Evolutionary conservation across 2,888 invertebrate genomes (phyloP).

Genomic region (Eupithecia subumbrata): DNA sequence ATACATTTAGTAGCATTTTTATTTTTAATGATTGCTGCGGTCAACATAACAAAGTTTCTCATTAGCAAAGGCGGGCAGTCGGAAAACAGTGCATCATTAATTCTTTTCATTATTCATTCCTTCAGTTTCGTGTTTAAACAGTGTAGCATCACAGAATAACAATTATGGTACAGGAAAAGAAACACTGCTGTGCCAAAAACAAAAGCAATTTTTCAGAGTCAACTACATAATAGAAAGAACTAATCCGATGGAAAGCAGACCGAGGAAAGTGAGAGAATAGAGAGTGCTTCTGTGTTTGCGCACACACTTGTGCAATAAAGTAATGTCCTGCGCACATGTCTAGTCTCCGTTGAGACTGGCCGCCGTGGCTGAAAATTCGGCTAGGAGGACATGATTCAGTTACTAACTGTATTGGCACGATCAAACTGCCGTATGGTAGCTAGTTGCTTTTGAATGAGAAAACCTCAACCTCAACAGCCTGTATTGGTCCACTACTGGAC

Average conservation of each 20-base stretch:
- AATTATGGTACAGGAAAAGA: background rate
- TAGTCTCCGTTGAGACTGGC: too few species aligned
- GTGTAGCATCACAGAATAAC: conserved; percentile 16
- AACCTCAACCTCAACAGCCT: too few species aligned
- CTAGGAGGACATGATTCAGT: too few species aligned
- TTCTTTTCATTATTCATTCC: conserved; percentile 41
- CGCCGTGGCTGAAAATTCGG: too few species aligned
- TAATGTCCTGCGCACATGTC: too few species aligned
- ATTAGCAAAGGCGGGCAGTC: conserved; percentile 45
- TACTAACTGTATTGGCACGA: background rate
- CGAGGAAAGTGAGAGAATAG: background rate
- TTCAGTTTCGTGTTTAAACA: conserved; percentile 28
- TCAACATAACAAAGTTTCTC: conserved; percentile 49
- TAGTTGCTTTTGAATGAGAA: background rate
- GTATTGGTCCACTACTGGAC: too few species aligned
- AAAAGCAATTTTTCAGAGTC: background rate
- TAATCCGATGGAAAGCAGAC: background rate
- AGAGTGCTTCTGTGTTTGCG: background rate
- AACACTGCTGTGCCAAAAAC: background rate
- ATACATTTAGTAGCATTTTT: conserved; percentile 9
- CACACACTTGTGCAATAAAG: background rate
- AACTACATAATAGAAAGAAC: background rate
- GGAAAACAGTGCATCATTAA: conserved; percentile 47
- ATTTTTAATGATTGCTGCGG: conserved; percentile 48
- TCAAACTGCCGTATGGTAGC: background rate